Base-by-base conservation (phyloP, 2,888 invertebrate species). In the Drosophila antonietae region DNA sequence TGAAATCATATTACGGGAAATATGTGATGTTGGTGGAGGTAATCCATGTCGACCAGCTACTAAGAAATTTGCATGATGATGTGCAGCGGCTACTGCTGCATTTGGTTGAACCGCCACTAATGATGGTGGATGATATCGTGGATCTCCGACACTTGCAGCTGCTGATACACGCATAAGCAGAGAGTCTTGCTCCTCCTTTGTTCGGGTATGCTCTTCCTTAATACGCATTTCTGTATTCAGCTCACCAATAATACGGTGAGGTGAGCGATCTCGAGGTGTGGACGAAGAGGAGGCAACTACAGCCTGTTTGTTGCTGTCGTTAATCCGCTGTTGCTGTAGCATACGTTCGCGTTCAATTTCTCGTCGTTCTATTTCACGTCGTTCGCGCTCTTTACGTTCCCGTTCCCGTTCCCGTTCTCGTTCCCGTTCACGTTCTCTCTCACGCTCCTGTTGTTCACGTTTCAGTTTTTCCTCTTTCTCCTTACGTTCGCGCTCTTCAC, bases 251-350 rank as follows among this genome's bases (percentile, higher is more conserved):
- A 96, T 96, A 35, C 97, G 94, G 61, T 97, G 93, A 6, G 97
- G 97, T 8, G 97, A 97, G 58, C 97, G 94, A 75, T 96, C 96
- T 6, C 95, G 73, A 1, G 88, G 80, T 35, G 90, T 80, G 4
- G 92, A 89, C 46, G 93, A 90, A 37, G 93, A 90, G 52, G 93
- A 90, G 47, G 92, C 90, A 83, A 76, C 65, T 35, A 93, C 83
- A 33, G 90, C 90, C 73, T 94, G 90, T 89, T 94, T 94, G 43
- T 93, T 92, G 80, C 93, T 93, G 74, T 92, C 93, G 63, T 93
- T 94, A 65, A 94, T 90, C 56, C 94, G 92, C 77, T 94, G 94
- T 78, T 94, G 94, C 73, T 95, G 94, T 68, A 96, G 93, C 81
- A 95, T 93, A 3, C 96, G 93, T 77, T 94, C 94, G 1, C 95